A percentile compares a stretch with the other conserved stretches of the same genome.
These are phyloP conservation scores for Amphipyra tragopoginis DNA, from an alignment of 2,888 invertebrate species.

Conservation along the genomic window DNA sequence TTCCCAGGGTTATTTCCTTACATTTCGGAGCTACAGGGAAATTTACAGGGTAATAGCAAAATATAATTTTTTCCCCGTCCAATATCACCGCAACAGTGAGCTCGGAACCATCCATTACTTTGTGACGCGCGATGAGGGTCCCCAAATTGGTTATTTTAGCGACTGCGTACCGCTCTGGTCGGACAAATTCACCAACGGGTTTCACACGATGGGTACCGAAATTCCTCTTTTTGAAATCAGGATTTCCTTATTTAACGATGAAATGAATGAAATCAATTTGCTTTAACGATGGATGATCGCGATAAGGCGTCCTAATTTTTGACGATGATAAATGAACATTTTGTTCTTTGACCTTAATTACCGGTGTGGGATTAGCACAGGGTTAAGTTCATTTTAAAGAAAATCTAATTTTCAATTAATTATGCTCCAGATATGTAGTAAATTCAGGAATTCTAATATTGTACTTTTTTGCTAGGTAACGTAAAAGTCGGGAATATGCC, in stretches of 20 bases:
- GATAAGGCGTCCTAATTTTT: constrained; percentile 31
- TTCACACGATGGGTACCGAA: constrained; percentile 38
- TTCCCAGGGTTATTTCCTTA: constrained; percentile 27
- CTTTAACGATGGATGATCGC: constrained; percentile 24
- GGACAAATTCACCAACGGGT: constrained; percentile 56
- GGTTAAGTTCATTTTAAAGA: constrained; percentile 4
- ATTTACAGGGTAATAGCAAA: constrained; percentile 54
- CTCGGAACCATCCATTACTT: constrained; percentile 71
- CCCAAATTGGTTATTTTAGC: constrained; percentile 74
- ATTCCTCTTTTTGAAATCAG: constrained; percentile 23
- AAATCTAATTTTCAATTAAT: no score
- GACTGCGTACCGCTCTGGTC: constrained; percentile 58
- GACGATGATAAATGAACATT: constrained; percentile 39
- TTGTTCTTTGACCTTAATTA: constrained; percentile 40
- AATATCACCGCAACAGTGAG: constrained; percentile 62
- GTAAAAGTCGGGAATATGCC: no score
- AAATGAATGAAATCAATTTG: constrained; percentile 27
- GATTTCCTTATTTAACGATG: constrained; percentile 18
- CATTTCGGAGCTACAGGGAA: constrained; percentile 40
- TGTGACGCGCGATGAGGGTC: constrained; percentile 75
- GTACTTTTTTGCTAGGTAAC: no score
- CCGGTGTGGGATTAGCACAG: constrained; percentile 25
- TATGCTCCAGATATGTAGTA: no score
- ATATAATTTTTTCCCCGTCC: constrained; percentile 61
- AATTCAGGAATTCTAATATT: no score